These are phyloP conservation scores for Nomada flava DNA, from an alignment of 2,888 invertebrate genomes.

Conservation along the genomic window DNA sequence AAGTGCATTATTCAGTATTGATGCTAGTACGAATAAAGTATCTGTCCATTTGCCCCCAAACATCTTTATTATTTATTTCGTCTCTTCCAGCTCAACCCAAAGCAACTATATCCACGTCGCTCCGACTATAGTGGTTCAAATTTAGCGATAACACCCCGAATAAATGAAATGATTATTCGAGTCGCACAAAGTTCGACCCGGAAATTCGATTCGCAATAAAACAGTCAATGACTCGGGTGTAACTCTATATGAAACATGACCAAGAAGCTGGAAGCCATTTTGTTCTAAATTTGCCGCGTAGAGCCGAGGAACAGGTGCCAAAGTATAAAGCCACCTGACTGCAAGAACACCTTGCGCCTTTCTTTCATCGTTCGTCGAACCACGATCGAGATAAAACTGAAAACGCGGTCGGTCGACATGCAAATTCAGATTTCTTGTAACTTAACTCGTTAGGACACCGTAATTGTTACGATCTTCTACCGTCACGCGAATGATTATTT, in stretches of 20 bases:
- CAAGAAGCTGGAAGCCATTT: constrained; percentile 16
- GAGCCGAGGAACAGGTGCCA: constrained; percentile 74
- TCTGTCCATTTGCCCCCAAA: no score
- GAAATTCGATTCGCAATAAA: no score
- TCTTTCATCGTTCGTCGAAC: constrained; percentile 57
- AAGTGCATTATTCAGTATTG: no score
- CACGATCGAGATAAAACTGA: constrained; percentile 38
- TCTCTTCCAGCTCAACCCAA: no score
- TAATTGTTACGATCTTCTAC: neutral
- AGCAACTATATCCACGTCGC: no score
- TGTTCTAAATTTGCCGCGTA: constrained; percentile 27
- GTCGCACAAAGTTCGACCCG: no score
- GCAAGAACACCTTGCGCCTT: constrained; percentile 75
- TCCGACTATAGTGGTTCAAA: no score
- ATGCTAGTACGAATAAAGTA: no score
- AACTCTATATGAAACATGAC: neutral
- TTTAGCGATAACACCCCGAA: no score
- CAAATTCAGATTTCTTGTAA: constrained; percentile 34
- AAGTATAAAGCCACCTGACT: constrained; percentile 76
- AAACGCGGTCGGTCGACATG: neutral
- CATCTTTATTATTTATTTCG: no score
- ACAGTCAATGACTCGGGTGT: no score
- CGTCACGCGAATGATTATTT: neutral
- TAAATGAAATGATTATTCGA: no score
- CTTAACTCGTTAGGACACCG: neutral